Evolutionary conservation across 2,113 vertebrate species (phyloP), one percentile per base, ranked within the genome.

Genomic region (Cololabis saira): DNA sequence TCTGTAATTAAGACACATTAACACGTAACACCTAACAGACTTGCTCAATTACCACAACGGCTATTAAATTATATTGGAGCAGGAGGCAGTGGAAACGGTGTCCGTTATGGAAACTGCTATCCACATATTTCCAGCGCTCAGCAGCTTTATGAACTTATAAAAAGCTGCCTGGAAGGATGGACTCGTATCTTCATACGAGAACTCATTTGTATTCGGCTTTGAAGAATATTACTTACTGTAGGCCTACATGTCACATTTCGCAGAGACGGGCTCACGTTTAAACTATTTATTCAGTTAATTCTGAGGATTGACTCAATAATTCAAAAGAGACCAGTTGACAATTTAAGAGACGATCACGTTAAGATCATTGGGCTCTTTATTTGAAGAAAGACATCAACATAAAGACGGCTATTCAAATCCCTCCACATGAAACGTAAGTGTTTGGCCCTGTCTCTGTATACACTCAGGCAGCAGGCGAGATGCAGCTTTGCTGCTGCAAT

Each of bases 1-100:
- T 57, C 52, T 78, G 67, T 85, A 86, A 90, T 90, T 89, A 89
- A 85, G 80, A 84, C 78, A 81, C 80, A 84, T 88, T 82, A 89
- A 82, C 77, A 81, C 68, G 16, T 67, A 76, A 67, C 81, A 75
- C 71, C 82, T 82, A 85, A 81, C 87, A 81, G 82, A 87, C 80
- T 66, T 80, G 66, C 67, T 80, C 83, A 79, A 84, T 88, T 88
- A 86, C 73, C 84, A 71, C 71, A 47, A 70, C 50, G 71, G 69
- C 78, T 79, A 80, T 87, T 89, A 89, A 87, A 86, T 74, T 77
- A 77, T 82, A 86, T 79, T 79, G 67, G 52, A 63, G 76, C 44
- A 53, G 37, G 80, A 64, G 67, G 66, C 62, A n/a, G 78, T 77
- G 73, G 82, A 85, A 77, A 74, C 19, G 16, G 4, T 24, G 69